These are phyloP conservation scores for Apotomis capreana DNA, from an alignment of 2,888 invertebrate genomes.

Conservation along the genomic window DNA sequence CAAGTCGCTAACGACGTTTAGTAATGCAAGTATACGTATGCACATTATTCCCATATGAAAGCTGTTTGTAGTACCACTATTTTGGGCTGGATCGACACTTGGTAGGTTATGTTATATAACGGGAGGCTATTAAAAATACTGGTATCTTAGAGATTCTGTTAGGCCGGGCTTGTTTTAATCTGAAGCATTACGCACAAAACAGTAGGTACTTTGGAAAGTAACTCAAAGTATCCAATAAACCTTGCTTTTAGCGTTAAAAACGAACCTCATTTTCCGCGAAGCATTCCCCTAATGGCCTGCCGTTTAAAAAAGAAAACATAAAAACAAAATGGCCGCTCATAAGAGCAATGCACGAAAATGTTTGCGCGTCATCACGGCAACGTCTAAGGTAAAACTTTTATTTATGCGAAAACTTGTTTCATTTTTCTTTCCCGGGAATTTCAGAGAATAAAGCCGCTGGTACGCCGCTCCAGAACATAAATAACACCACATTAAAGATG, in stretches of 20 bases:
- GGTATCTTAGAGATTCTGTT: slow-evolving; percentile 9
- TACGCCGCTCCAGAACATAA: slow-evolving; percentile 59
- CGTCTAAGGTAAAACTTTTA: slow-evolving; percentile 68
- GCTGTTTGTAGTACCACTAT: too few species aligned
- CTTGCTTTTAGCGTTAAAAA: slow-evolving; percentile 44
- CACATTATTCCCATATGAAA: too few species aligned
- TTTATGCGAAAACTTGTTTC: slow-evolving; percentile 79
- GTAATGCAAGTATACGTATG: too few species aligned
- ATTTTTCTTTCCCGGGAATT: slow-evolving; percentile 71
- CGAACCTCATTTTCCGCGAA: slow-evolving; percentile 42
- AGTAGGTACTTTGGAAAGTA: slow-evolving; percentile 35
- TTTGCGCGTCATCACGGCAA: slow-evolving; percentile 66
- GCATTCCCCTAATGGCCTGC: slow-evolving; percentile 46
- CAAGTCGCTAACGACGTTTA: too few species aligned
- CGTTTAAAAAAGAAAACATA: slow-evolving; percentile 47
- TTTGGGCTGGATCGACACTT: too few species aligned
- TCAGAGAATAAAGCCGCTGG: slow-evolving; percentile 60
- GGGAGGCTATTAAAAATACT: neutral
- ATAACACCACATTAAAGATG: slow-evolving; percentile 68
- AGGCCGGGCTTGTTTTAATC: slow-evolving; percentile 15
- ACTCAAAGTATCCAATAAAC: slow-evolving; percentile 44
- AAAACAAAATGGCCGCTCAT: slow-evolving; percentile 54
- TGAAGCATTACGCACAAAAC: slow-evolving; percentile 22
- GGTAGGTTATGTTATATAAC: neutral
- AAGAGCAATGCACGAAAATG: slow-evolving; percentile 61